Evolutionary conservation across 2,113 vertebrate genomes (phyloP).

Genomic region (Myrmophylax atrothorax): DNA sequence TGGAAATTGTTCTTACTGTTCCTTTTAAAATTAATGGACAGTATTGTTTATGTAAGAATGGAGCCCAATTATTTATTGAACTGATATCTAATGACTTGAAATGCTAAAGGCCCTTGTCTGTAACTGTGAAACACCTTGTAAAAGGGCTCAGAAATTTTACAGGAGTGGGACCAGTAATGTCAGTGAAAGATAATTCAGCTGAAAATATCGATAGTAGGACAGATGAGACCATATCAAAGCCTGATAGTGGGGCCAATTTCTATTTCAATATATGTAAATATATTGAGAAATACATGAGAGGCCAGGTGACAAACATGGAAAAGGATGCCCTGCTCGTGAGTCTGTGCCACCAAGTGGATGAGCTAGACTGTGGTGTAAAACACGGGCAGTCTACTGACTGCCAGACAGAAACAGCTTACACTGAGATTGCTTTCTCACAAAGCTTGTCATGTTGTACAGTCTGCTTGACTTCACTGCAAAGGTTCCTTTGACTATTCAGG

Average conservation of each 20-base stretch:
- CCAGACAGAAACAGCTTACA: not conserved
- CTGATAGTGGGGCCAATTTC: not conserved
- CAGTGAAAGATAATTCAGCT: not conserved
- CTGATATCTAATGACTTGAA: not conserved
- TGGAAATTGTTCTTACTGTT: not conserved
- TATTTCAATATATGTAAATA: conserved; percentile 33
- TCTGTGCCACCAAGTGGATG: not conserved
- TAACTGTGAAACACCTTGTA: not conserved
- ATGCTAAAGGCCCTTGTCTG: not conserved
- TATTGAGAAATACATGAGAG: not conserved
- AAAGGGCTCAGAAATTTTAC: not conserved
- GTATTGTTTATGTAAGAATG: not conserved
- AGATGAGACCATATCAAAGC: not conserved
- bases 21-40: not conserved
- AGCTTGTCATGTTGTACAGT: not conserved
- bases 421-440: not conserved
- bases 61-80: not conserved
- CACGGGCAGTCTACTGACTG: not conserved
- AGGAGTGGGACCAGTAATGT: too few species aligned
- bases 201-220: not conserved
- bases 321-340: not conserved
- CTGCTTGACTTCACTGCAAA: not conserved
- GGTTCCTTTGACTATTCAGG: not conserved
- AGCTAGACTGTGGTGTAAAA: not conserved
- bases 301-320: not conserved